Percentiles rank a stretch among this genome's conserved stretches.
phyloP scores from a whole-genome alignment of 2,888 invertebrate genomes.

The Sicus ferrugineus region DNA sequence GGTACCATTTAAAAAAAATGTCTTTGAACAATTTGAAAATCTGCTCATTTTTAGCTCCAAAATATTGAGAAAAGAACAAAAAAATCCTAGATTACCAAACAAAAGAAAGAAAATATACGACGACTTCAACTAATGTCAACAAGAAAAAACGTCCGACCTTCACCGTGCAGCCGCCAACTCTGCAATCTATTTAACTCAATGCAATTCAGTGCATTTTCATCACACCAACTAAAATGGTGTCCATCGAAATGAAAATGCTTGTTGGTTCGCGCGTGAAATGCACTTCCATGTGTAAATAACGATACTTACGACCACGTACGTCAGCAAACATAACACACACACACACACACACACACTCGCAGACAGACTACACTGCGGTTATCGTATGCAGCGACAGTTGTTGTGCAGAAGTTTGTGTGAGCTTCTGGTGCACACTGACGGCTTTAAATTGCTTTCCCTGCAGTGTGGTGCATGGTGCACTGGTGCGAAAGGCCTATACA shows the following conservation, averaged over 20 bases:
- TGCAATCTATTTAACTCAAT: not conserved
- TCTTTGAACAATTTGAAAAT: no score
- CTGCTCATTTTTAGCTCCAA: no score
- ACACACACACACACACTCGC: not conserved
- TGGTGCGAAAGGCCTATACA: no score
- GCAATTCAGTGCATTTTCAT: not conserved
- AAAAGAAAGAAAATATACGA: no score
- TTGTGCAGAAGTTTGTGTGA: not conserved
- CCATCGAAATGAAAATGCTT: not conserved
- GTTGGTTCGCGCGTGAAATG: not conserved
- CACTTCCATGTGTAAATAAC: conserved; percentile 4
- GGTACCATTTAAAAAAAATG: no score
- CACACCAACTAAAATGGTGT: not conserved
- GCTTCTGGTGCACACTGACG: not conserved
- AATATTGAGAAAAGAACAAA: no score
- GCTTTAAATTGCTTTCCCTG: conserved; percentile 10
- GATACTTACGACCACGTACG: not conserved
- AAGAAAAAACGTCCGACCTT: no score
- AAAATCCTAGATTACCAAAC: no score
- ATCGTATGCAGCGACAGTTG: no score
- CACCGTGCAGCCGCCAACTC: no score
- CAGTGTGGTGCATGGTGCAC: no score
- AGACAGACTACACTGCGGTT: no score
- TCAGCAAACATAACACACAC: not conserved
- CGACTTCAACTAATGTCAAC: not conserved